Base-by-base conservation (phyloP, 2,113 vertebrate species). In the Empidonax traillii region DNA sequence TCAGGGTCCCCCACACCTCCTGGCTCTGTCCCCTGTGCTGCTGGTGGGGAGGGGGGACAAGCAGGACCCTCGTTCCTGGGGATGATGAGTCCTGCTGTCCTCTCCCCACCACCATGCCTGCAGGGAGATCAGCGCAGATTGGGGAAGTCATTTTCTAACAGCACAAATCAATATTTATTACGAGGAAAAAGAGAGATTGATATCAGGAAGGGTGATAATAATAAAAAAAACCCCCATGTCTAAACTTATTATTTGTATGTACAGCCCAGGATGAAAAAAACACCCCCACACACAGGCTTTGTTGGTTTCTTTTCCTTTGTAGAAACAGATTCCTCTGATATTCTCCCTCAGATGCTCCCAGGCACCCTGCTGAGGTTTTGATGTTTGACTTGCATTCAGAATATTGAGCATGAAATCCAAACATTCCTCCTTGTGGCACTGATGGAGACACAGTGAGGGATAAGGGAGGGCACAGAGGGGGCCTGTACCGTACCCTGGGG, bases 351-450 rank as follows among this genome's bases (percentile, higher is more conserved):
- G 95, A 80, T 93, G 97, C 89, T 92, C 84, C 75, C 93, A 75
- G 92, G 96, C 89, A 95, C 93, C 97, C 97, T 19, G 91, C 96
- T 97, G 98, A 91, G 96, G 94, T 97, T 97, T 97, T 96, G 96
- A 97, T 97, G 97, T 96, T 94, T 5, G 1, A 91, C 94, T 97
- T 96, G 95, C 97, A 96, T 96, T 78, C 92, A 51, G 96, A 97
- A 97, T 97, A 97, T 96, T 97, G 97, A 98, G 95, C 95, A 96
- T 93, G 96, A 97, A 97, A 97, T 97, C 94, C 82, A 91, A 96
- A 96, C 92, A 91, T 97, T 92, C 91, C 87, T 94, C 87, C 84
- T 95, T 93, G 82, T 28, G 65, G 92, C 92, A 95, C 95, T 93
- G 96, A 97, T 75, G 93, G 94, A 96, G 89, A 94, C 55, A 87